Evolutionary conservation across 2,113 vertebrate genomes (phyloP), one percentile per base, ranked within the genome.

Genomic region (Lucifuga dentata): DNA sequence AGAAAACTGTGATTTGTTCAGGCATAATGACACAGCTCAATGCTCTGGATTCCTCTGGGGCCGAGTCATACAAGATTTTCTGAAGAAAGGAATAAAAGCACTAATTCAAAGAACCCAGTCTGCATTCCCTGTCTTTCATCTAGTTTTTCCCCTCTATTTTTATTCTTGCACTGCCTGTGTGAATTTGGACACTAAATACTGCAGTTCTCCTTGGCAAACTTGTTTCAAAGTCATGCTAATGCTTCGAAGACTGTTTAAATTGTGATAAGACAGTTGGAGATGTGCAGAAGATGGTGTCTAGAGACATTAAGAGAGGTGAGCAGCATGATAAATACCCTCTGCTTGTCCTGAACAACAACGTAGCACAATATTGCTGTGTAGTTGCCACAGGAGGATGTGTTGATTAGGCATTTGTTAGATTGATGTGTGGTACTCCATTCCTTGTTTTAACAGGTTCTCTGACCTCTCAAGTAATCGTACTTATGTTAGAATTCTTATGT

Each of bases 21-120:
- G 62, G 65, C 79, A 76, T 73, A 85, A 81, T 81, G 85, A 82
- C 77, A 81, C 75, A 73, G 74, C 78, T 80, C 61, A 46, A 46
- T 65, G 53, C 68, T 62, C 70, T 24, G 78, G 76, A 82, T 81
- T 75, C 72, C 79, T 84, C 69, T 63, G 51, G 72, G 76, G 57
- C 66, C 16, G n/a, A 64, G 35, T 56, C 8, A 11, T 45, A 67
- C 32, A 8, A 62, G 68, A 20, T 68, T 78, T 70, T 32, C n/a
- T 74, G 63, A 78, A 84, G 72, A 63, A 78, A 51, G 57, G 35
- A 87, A 79, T 76, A 59, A 70, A 68, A 85, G 66, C 48, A 29
- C 59, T 52, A 44, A 68, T 85, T 73, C 75, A 66, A 13, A 36
- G 41, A 75, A 40, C 66, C 60, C 41, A 29, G 19, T 63, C 23